These are phyloP conservation scores for Willowsia nigromaculata DNA, from an alignment of 2,888 invertebrate genomes.

Conservation along the genomic window DNA sequence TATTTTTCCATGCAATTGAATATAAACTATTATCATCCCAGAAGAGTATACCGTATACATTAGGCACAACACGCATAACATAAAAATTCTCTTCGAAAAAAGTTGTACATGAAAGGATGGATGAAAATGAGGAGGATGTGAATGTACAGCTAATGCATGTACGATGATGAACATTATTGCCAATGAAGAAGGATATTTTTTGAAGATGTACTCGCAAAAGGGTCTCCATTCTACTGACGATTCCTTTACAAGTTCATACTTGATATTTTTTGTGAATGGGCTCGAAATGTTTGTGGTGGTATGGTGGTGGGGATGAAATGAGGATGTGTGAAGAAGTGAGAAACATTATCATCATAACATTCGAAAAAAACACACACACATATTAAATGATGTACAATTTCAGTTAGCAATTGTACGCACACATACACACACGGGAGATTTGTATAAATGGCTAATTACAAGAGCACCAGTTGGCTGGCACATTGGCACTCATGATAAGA, in stretches of 20 bases:
- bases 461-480: not conserved
- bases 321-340: slow-evolving; percentile 16
- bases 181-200: not conserved
- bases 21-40: not conserved
- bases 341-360: not conserved
- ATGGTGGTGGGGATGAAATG: not conserved
- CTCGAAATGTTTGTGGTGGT: not conserved
- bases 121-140: not conserved
- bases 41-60: too few species aligned
- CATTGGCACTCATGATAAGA: not conserved
- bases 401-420: not conserved
- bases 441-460: slow-evolving; percentile 17
- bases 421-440: not conserved
- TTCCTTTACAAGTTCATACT: not conserved
- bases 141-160: too few species aligned
- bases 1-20: too few species aligned
- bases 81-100: too few species aligned
- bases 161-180: not conserved
- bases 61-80: too few species aligned
- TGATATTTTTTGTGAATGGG: not conserved
- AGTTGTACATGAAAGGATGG: not conserved
- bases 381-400: not conserved
- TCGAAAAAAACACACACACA: not conserved
- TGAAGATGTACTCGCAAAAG: not conserved
- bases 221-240: not conserved